Evolutionary conservation across 2,888 invertebrate species (phyloP), one percentile per base, ranked within the genome.

Genomic region (Micoletzkya japonica): DNA sequence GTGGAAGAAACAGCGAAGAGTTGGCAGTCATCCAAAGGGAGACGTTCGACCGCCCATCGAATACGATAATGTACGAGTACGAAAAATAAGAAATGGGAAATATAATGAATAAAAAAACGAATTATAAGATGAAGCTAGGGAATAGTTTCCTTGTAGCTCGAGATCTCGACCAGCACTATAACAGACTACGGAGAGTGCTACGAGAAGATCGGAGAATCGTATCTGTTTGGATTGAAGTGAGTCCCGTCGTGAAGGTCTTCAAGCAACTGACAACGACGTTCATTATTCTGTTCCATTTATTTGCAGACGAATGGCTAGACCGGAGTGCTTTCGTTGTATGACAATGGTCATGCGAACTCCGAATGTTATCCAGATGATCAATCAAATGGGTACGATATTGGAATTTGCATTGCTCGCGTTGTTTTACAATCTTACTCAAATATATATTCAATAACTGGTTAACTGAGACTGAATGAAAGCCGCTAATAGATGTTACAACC

Each of bases 111-210:
- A 30, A 57, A 57, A 17, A 57, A 34, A 57, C 26, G 1, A 34
- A 32, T 58, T 14, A 14, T 32, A 10, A 28, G 26, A 30, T 26
- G 7, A 57, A 4, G 32, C 28, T 4, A 39, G 60, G 6, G 37
- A 52, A 24, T 66, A 4, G 2, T n/a, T n/a, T 28, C 32, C 14
- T 63, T 70, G 56, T 44, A 76, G 74, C 30, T 78, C 3, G 72
- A 72, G 2, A 73, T 80, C 26, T 74, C 75, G 1, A 68, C 76
- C 2, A 79, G 78, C 2, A 72, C 78, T n/a, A 72, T 77, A 28
- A 75, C 76, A n/a, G 74, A 77, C 30, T 79, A 76, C 59, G 81
- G 81, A 26, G 80, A 80, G 50, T 81, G 81, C 67, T 77, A 79
- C 56, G 70, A 71, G n/a, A 73, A 74, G 50, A 64, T 72, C 30